Base-by-base conservation (phyloP, 1,140 invertebrate genomes). In the Drosophila murphyi region DNA sequence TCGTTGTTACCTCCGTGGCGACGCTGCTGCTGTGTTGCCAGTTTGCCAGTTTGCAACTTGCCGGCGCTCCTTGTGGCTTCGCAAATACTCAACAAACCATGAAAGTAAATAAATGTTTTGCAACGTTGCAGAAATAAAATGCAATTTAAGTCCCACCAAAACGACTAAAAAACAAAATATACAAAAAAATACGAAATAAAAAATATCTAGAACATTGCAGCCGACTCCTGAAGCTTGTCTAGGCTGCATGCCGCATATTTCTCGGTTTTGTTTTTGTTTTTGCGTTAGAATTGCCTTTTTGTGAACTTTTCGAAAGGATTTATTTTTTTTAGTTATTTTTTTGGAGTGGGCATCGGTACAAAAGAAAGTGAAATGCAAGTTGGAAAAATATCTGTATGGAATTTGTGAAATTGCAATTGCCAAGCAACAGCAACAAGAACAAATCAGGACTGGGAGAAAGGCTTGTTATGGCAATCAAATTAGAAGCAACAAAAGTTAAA, bases 61-160 rank as follows among this genome's bases (percentile, higher is more conserved):
- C 55, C 70, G 31, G 80, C 31, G 75, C 78, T 86, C 75, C 85
- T 88, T 89, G 86, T 89, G 85, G 85, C 86, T 81, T 89, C 85
- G 85, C 85, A 89, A 89, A 89, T 89, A 89, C 85, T 89, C 85
- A 89, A 89, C 85, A 90, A 89, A 89, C 86, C 85, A 89, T 89
- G 85, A 89, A 89, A 89, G 85, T 89, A 89, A 89, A 89, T 89
- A 89, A 89, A 89, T 88, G 85, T 89, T 87, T 87, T 89, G 85
- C 85, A 89, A 89, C 85, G 85, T 89, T 89, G 85, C 85, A 85
- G 85, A 87, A 89, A 89, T 89, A 89, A 89, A 89, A 89, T 89
- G 85, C 85, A 89, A 89, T 89, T 89, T 89, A 89, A 89, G 86
- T 89, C 86, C 74, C 86, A 89, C 80, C 83, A 80, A 39, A 60